Evolutionary conservation across 1,140 invertebrate genomes (phyloP), one percentile per base, ranked within the genome.

Genomic region (Rhopalosiphum maidis): DNA sequence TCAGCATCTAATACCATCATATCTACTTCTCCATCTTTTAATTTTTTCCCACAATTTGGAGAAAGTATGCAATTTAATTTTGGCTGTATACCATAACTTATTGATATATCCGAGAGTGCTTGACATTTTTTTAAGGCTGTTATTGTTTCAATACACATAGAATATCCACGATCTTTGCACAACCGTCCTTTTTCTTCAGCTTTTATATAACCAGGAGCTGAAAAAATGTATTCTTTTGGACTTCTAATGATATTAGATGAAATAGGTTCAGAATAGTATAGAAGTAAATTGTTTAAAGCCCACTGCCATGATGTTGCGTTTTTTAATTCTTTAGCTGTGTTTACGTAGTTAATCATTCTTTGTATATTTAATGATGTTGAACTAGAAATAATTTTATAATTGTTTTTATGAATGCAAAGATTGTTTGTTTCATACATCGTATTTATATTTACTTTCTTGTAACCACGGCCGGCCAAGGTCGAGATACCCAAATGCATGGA

Each of bases 401-500:
- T 30, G 4, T 68, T 43, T 30, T 46, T 90, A 3, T 90, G 25
- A 11, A 55, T 9, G n/a, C n/a, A 41, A n/a, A 60, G 22, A 8
- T 37, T 11, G 21, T 88, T 51, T 22, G 35, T 51, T 35, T 22
- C 41, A 77, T 3, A 8, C 21, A 54, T 37, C 46, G 7, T 0
- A 43, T 68, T 68, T n/a, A 4, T 82, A 68, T 68, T 94, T 95
- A 96, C 96, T 96, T 96, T 94, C 96, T 96, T 30, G 97, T 96
- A 15, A 96, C 96, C 77, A 97, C 95, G 0, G 97, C 96, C 1
- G 96, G 96, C 97, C 97, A 97, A 0, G 97, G 97, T 94, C 97
- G 96, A 3, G 96, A 95, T n/a, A 98, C 96, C 97, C 97, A 98
- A 7, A 96, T 95, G 94, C 97, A 98, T 0, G 97, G 97, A 89